Evolutionary conservation across 2,113 vertebrate genomes (phyloP).

Genomic region (Noctilio leporinus): DNA sequence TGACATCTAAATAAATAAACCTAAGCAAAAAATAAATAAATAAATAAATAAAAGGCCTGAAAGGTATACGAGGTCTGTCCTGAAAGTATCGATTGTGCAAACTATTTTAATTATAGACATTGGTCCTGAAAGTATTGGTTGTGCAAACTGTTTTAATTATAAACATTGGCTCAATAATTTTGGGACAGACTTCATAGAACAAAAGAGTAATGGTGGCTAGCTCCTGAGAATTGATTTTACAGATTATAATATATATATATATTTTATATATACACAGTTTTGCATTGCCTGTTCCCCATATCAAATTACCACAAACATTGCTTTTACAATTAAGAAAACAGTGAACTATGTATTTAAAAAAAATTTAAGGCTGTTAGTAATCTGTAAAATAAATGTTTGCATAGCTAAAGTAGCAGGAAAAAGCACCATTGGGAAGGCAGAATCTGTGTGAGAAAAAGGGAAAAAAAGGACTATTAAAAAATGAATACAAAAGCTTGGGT

Average conservation of each 20-base stretch:
- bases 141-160: too few species aligned
- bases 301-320: background rate
- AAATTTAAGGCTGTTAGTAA: slow-evolving; percentile 2
- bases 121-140: too few species aligned
- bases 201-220: background rate
- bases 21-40: background rate
- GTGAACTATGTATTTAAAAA: slow-evolving; percentile 15
- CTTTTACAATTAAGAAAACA: slow-evolving; percentile 27
- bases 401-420: slow-evolving; percentile 7
- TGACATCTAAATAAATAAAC: slow-evolving; percentile 16
- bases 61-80: too few species aligned
- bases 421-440: background rate
- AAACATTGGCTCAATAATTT: too few species aligned
- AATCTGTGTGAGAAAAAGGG: background rate
- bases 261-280: too few species aligned
- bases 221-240: background rate
- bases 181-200: too few species aligned
- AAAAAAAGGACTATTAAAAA: slow-evolving; percentile 35
- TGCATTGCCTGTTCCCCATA: background rate
- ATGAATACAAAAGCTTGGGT: slow-evolving; percentile 36
- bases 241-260: too few species aligned
- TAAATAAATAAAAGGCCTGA: background rate
- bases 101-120: too few species aligned
- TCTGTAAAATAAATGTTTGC: slow-evolving; percentile 20
- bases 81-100: too few species aligned